Evolutionary conservation across 2,113 vertebrate genomes (phyloP).

Genomic region (Ciconia maguari): DNA sequence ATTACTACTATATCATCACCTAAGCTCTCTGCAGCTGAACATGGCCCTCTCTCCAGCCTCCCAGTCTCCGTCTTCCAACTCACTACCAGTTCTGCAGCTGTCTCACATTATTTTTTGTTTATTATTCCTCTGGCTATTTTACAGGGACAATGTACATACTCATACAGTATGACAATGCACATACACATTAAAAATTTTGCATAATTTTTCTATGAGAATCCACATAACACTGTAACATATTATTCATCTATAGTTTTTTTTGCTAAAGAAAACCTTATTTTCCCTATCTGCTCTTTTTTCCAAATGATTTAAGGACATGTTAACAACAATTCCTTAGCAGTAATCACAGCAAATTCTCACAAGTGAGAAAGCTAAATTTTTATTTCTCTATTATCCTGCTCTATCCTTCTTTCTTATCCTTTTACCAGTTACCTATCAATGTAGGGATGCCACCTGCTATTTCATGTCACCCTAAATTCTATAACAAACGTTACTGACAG

Average conservation of each 20-base stretch:
- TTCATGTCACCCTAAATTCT: background rate
- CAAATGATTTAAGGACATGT: background rate
- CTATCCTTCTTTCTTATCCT: background rate
- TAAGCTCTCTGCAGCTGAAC: background rate
- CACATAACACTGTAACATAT: background rate
- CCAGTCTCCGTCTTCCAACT: background rate
- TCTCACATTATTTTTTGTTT: background rate
- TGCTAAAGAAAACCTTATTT: background rate
- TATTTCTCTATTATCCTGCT: background rate
- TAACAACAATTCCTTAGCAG: background rate
- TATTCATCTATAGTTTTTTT: background rate
- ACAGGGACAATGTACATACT: background rate
- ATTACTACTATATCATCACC: background rate
- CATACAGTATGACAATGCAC: background rate
- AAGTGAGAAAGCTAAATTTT: background rate
- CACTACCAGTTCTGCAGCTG: background rate
- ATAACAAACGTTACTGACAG: background rate
- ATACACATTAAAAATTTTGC: background rate
- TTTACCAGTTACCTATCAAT: background rate
- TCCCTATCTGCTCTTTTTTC: too few species aligned
- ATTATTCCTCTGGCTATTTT: background rate
- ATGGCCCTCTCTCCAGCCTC: background rate
- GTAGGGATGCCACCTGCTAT: background rate
- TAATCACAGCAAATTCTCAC: background rate
- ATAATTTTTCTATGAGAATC: background rate